Conservation (phyloP, 2,113 vertebrate species). For the Pseudolaguvia tuberculata region DNA sequence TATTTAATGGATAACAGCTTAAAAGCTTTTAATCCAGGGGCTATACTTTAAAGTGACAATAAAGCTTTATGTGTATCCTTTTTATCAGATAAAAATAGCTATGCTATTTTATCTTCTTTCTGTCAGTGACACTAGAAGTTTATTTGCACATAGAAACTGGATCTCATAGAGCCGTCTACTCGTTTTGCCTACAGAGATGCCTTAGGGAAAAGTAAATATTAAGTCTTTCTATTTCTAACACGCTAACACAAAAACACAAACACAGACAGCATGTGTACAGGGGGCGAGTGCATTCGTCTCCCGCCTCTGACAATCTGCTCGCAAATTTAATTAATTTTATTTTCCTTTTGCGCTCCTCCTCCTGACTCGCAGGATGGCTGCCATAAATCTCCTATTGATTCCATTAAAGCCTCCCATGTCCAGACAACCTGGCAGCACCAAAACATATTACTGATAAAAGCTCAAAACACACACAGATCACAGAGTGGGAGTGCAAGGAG, state of each 20-base stretch:
- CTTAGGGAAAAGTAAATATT: neutral
- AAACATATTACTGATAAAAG: conserved; percentile 58
- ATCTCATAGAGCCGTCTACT: neutral
- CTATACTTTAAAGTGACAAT: conserved; percentile 24
- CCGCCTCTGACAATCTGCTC: conserved; percentile 62
- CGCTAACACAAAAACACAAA: neutral
- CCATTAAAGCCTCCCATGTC: conserved; percentile 70
- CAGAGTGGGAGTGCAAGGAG: conserved; percentile 26
- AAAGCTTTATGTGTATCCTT: conserved; percentile 35
- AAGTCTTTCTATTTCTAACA: neutral
- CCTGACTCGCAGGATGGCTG: conserved; percentile 56
- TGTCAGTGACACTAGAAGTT: neutral
- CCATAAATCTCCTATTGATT: conserved; percentile 73
- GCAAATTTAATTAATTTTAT: conserved; percentile 75
- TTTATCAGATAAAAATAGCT: conserved; percentile 6
- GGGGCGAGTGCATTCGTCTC: conserved; percentile 51
- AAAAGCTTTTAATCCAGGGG: conserved; percentile 17
- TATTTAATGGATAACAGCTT: conserved; percentile 35
- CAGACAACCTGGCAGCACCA: conserved; percentile 65
- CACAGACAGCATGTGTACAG: conserved; percentile 41
- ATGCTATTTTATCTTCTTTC: neutral
- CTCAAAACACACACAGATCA: conserved; percentile 49
- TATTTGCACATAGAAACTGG: neutral
- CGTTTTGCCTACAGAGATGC: neutral
- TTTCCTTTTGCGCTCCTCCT: conserved; percentile 63